phyloP scores from a whole-genome alignment of 2,888 invertebrate genomes.

The Drosophila nr. perissopoda region DNA sequence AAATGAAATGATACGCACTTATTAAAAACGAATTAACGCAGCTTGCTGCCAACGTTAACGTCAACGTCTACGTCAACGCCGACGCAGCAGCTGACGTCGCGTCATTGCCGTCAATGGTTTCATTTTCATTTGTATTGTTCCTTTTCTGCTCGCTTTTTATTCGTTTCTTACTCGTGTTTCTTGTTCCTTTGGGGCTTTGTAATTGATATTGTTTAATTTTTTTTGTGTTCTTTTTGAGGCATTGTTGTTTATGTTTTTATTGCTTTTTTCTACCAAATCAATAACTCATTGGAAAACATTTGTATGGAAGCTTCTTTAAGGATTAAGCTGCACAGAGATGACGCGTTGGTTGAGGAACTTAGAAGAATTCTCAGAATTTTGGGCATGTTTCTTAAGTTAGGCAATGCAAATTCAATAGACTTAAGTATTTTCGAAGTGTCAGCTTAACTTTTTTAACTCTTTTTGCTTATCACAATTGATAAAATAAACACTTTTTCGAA shows the following conservation, averaged over 20 bases:
- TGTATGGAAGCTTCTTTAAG: constrained; percentile 9
- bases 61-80: constrained; percentile 5
- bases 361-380: not conserved
- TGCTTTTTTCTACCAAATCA: constrained; percentile 31
- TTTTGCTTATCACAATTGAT: not conserved
- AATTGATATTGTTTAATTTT: constrained; percentile 72
- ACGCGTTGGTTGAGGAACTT: constrained; percentile 14
- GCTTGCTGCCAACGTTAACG: constrained; percentile 58
- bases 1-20: constrained; percentile 82
- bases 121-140: constrained; percentile 57
- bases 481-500: fast-evolving
- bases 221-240: constrained; percentile 29
- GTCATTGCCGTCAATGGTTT: constrained; percentile 46
- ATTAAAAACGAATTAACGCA: constrained; percentile 81
- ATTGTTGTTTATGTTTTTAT: constrained; percentile 30
- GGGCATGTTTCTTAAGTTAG: not conserved
- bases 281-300: constrained; percentile 44
- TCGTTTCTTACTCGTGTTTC: constrained; percentile 35
- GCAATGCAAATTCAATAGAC: not conserved
- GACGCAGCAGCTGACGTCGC: constrained; percentile 39
- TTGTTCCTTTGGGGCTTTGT: constrained; percentile 67
- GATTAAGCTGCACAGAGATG: constrained; percentile 5
- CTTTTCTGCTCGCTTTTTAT: constrained; percentile 44
- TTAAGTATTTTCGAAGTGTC: too few relatives aligned
- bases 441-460: not conserved